Evolutionary conservation across 2,888 invertebrate species (phyloP).

Genomic region (Sminthurides aquaticus): DNA sequence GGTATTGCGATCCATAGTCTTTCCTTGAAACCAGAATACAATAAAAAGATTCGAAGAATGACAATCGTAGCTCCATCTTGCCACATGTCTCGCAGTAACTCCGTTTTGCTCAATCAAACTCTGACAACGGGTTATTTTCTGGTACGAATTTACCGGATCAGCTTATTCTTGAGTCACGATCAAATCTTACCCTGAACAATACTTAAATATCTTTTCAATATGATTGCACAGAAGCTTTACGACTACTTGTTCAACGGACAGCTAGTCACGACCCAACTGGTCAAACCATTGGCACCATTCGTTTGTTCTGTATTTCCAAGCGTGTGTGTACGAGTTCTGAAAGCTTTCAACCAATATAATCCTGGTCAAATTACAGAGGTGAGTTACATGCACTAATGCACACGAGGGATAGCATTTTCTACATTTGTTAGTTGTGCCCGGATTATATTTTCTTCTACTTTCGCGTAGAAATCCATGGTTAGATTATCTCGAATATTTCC

Average conservation of each 20-base stretch:
- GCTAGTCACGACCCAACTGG: neutral
- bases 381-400: neutral
- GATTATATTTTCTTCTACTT: no score
- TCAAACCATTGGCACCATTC: neutral
- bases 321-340: neutral
- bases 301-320: neutral
- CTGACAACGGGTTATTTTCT: no score
- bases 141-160: no score
- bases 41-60: neutral
- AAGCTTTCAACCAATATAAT: neutral
- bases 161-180: no score
- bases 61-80: constrained; percentile 44
- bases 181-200: no score
- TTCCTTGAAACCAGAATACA: neutral
- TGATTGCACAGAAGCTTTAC: no score
- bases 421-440: no score
- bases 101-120: no score
- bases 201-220: no score
- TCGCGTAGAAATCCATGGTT: neutral
- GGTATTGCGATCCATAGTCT: neutral
- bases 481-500: neutral
- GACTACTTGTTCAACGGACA: no score
- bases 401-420: no score
- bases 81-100: constrained; percentile 29
- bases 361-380: neutral